Conservation (phyloP, 2,888 invertebrate species). For the Brenthis hecate region DNA sequence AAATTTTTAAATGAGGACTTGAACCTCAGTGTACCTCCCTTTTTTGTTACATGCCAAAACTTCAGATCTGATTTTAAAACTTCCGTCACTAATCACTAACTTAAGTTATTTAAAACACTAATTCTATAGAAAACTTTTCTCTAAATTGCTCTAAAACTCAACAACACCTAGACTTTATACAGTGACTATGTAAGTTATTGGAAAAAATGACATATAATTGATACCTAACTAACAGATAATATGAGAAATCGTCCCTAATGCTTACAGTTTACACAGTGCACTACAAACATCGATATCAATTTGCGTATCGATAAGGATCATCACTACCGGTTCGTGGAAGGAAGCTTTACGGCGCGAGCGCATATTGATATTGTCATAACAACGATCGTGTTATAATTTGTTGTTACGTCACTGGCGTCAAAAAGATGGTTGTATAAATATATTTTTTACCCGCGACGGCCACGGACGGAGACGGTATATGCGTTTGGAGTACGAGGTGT, state of each 20-base stretch:
- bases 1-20: too few relatives aligned
- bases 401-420: background rate
- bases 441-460: too few relatives aligned
- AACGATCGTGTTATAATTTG: constrained; percentile 4
- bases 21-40: too few relatives aligned
- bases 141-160: too few relatives aligned
- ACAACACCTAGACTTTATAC: background rate
- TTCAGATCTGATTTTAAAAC: too few relatives aligned
- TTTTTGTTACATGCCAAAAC: too few relatives aligned
- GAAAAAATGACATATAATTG: background rate
- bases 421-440: background rate
- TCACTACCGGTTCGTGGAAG: constrained; percentile 32
- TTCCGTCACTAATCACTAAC: too few relatives aligned
- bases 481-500: too few relatives aligned
- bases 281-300: constrained; percentile 29
- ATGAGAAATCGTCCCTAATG: background rate
- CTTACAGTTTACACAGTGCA: constrained; percentile 2
- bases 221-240: background rate
- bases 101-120: too few relatives aligned
- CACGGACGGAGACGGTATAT: too few relatives aligned
- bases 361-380: constrained; percentile 23
- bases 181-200: background rate
- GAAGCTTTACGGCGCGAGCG: constrained; percentile 18
- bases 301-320: constrained; percentile 31
- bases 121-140: too few relatives aligned